A percentile compares a stretch with the other conserved stretches of the same genome.
These are phyloP conservation scores for Rachycentron canadum DNA, from an alignment of 2,797 vertebrate species.

Conservation along the genomic window DNA sequence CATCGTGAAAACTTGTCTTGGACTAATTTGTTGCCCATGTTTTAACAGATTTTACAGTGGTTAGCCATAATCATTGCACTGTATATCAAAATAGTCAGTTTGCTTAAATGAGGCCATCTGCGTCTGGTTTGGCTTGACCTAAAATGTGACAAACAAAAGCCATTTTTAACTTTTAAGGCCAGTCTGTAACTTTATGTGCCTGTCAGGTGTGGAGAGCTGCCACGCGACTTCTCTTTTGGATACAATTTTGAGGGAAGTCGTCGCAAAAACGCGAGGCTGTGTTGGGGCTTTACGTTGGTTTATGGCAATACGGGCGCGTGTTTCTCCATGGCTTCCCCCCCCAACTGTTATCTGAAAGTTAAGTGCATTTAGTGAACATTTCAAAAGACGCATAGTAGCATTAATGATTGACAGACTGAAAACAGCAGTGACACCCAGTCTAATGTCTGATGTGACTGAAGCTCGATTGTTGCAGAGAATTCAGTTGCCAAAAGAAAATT, in stretches of 20 bases:
- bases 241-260: background rate
- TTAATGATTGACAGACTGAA: constrained; percentile 10
- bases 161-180: constrained; percentile 60
- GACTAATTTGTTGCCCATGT: constrained; percentile 11
- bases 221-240: constrained; percentile 32
- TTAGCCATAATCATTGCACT: constrained; percentile 30
- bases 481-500: constrained; percentile 32
- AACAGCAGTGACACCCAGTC: constrained; percentile 17
- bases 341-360: background rate
- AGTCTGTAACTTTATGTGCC: constrained; percentile 69
- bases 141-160: constrained; percentile 59
- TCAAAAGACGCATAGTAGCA: background rate
- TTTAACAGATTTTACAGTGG: constrained; percentile 19
- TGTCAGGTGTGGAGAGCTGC: constrained; percentile 50
- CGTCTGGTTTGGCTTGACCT: constrained; percentile 40
- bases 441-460: constrained; percentile 13
- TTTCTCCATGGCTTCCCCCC: constrained; percentile 14
- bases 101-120: constrained; percentile 10
- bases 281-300: constrained; percentile 7
- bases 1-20: background rate
- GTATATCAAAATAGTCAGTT: constrained; percentile 26
- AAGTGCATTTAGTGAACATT: constrained; percentile 5
- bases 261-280: constrained; percentile 1
- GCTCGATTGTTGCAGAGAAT: constrained; percentile 18
- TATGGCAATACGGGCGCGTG: background rate